Conservation (phyloP, 2,797 vertebrate species). For the Ambastaia sidthimunki region DNA sequence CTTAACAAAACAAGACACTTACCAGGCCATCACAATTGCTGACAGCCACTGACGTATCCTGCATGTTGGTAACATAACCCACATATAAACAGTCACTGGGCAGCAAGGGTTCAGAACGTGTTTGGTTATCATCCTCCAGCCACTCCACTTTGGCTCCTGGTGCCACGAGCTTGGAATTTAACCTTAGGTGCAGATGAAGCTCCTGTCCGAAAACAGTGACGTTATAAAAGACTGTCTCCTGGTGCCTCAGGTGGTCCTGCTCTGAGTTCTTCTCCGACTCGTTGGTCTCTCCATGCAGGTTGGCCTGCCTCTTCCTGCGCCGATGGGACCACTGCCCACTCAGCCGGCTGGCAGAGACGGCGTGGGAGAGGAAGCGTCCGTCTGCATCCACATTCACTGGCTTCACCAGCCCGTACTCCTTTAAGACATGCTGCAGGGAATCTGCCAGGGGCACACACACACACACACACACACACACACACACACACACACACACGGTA, state of each 20-base stretch:
- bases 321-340: constrained; percentile 42
- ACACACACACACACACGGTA: constrained; percentile 16
- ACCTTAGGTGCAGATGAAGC: constrained; percentile 91
- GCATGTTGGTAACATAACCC: constrained; percentile 88
- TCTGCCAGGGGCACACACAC: constrained; percentile 73
- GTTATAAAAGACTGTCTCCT: constrained; percentile 91
- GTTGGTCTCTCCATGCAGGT: constrained; percentile 51
- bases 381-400: constrained; percentile 88
- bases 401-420: constrained; percentile 84
- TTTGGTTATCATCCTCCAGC: constrained; percentile 87
- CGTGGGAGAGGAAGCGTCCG: constrained; percentile 83
- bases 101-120: constrained; percentile 85
- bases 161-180: constrained; percentile 90
- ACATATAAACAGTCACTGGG: constrained; percentile 90
- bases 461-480: constrained; percentile 20
- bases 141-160: constrained; percentile 96
- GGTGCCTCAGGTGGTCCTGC: constrained; percentile 34
- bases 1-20: constrained; percentile 69
- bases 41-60: constrained; percentile 89
- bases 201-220: constrained; percentile 96
- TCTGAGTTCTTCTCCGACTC: constrained; percentile 26
- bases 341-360: constrained; percentile 75
- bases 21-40: constrained; percentile 99
- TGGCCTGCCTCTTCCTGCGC: constrained; percentile 77
- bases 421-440: constrained; percentile 80